Evolutionary conservation across 1,140 invertebrate species (phyloP), one percentile per base, ranked within the genome.

Genomic region (Mylabris phalerata): DNA sequence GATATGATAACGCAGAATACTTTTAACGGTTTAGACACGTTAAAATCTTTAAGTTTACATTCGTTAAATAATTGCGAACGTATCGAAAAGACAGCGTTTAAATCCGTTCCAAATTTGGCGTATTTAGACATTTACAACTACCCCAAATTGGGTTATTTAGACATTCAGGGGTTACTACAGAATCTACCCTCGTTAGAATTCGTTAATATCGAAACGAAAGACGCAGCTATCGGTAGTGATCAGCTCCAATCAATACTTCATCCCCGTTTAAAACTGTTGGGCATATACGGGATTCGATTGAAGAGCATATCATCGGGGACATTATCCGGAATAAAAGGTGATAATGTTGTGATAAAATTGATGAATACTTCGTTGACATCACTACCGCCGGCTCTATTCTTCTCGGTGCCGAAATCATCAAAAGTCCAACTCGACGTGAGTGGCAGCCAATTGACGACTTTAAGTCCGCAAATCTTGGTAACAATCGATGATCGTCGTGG

Each of bases 401-500:
- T 93, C 66, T 89, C 92, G 0, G 81, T 95, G n/a, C 93, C 93
- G 1, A 81, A 90, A 66, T 95, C 92, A 3, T 90, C 89, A 0
- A 81, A 84, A 54, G 83, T 95, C 11, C 81, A 77, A 5, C 76
- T 95, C 1, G 87, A 93, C 69, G 79, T 95, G 0, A 79, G 81
- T n/a, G 86, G 87, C 7, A 92, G 85, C 67, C 85, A 87, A 69
- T 77, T 95, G 42, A 79, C 80, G 4, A 88, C 84, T 1, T 69
- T 95, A 3, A 82, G 86, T 50, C 80, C 86, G 0, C 89, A 91
- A 64, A 78, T 94, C 46, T 74, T 95, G 6, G 80, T 84, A 9
- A 84, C 87, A 27, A 74, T 94, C 3, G 90, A 93, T 66, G 90
- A 92, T 70, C 80, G 90, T 9, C 78, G 85, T 51, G 84, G 86